Evolutionary conservation across 2,888 invertebrate genomes (phyloP), one percentile per base, ranked within the genome.

Genomic region (Drosophila eohydei): DNA sequence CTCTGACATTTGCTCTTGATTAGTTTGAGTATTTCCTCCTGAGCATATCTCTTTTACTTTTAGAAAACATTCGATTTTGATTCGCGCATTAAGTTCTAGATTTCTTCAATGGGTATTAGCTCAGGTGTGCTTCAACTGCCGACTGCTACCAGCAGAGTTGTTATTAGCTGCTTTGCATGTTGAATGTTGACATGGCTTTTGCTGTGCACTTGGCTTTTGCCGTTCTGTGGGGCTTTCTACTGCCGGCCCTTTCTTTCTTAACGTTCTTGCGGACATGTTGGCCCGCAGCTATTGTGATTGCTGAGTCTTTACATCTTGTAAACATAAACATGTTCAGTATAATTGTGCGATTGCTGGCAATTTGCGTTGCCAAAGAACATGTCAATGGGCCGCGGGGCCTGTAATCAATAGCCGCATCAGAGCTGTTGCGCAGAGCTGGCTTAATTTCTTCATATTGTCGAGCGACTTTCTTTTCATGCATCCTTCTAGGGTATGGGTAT

Each of bases 361-460:
- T 81, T 89, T 80, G 62, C 59, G 46, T 55, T 68, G 78, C 63
- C 70, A 56, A 67, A 72, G 84, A 89, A 84, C 89, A 84, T 83
- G 83, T 81, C 88, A 75, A 74, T 75, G 75, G 40, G 60, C 75
- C 83, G 57, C 61, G 58, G 78, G 88, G 89, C 68, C 43, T 63
- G 57, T 72, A 89, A 89, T 89, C 75, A 87, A 50, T 32, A 32
- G 48, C 48, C 48, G 11, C 48, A 50, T n/a, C 16, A 48, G 60
- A 64, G 54, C 48, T 9, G 28, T 40, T 62, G 52, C 34, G 65
- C 16, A 51, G 60, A 66, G 57, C 36, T 61, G 63, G 70, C 57
- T 60, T 89, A 84, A 84, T 84, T 89, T 87, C 89, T 87, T 89
- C 56, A 84, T 89, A 88, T 64, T 57, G 65, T 71, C 52, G 78